Percentiles rank a stretch among this genome's conserved stretches.
Evolutionary conservation across 1,140 invertebrate species (phyloP).

Genomic region (Zeugodacus cucurbitae): DNA sequence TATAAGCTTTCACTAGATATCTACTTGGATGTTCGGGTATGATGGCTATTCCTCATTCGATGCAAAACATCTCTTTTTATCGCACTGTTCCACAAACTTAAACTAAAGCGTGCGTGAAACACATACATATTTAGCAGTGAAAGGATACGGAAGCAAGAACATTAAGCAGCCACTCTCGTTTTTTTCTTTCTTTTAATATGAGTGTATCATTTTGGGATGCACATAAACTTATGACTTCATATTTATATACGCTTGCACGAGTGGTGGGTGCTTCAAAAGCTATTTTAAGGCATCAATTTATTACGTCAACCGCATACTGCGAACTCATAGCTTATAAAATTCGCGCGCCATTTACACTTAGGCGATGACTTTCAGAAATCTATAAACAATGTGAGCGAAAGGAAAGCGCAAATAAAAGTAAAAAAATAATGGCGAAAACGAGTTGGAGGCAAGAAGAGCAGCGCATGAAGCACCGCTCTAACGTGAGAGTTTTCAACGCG

Average conservation of each 20-base stretch:
- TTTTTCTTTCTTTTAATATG: background rate
- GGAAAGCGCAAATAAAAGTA: background rate
- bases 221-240: background rate
- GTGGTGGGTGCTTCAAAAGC: background rate
- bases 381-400: background rate
- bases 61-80: too few relatives aligned
- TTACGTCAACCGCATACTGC: constrained; percentile 8
- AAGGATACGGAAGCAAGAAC: background rate
- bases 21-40: too few relatives aligned
- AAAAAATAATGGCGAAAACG: background rate
- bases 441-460: background rate
- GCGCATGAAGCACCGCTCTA: background rate
- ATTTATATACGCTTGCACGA: background rate
- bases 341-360: constrained; percentile 30
- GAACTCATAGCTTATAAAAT: background rate
- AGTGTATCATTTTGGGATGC: background rate
- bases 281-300: constrained; percentile 28
- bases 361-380: constrained; percentile 22
- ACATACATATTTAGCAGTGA: background rate
- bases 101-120: too few relatives aligned
- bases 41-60: too few relatives aligned
- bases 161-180: background rate
- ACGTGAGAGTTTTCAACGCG: background rate
- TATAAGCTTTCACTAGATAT: too few relatives aligned
- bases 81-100: too few relatives aligned